phyloP scores from a whole-genome alignment of 2,113 vertebrate genomes.

The Herpailurus yagouaroundi region DNA sequence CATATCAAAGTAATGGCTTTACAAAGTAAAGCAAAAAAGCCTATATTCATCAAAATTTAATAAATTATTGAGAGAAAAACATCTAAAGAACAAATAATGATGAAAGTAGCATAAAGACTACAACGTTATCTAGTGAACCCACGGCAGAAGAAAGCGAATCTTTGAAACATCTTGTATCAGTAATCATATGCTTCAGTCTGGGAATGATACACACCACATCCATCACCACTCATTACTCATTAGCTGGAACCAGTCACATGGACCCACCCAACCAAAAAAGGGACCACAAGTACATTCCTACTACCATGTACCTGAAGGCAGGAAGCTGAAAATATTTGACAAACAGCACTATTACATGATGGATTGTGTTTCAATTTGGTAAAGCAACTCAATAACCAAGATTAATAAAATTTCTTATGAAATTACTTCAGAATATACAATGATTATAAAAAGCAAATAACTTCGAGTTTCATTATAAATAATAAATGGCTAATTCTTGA shows the following conservation, averaged over 20 bases:
- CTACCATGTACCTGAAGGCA: neutral
- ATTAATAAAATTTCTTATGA: neutral
- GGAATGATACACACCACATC: neutral
- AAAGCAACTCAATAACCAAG: neutral
- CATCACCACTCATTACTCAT: neutral
- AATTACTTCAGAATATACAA: neutral
- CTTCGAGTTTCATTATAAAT: neutral
- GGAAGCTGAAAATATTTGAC: neutral
- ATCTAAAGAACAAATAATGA: neutral
- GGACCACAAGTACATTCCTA: neutral
- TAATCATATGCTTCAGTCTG: neutral
- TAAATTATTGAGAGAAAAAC: neutral
- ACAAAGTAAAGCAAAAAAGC: neutral
- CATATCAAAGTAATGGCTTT: neutral
- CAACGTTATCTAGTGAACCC: neutral
- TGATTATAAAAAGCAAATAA: neutral
- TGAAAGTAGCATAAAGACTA: neutral
- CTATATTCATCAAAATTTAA: neutral
- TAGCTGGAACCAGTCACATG: neutral
- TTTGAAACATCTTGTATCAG: neutral
- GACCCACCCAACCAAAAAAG: neutral
- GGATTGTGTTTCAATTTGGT: neutral
- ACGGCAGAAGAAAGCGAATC: neutral
- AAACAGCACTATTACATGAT: neutral
- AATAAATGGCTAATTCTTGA: neutral